Conservation (phyloP, 2,797 vertebrate genomes). For the Apogon hyalosoma region DNA sequence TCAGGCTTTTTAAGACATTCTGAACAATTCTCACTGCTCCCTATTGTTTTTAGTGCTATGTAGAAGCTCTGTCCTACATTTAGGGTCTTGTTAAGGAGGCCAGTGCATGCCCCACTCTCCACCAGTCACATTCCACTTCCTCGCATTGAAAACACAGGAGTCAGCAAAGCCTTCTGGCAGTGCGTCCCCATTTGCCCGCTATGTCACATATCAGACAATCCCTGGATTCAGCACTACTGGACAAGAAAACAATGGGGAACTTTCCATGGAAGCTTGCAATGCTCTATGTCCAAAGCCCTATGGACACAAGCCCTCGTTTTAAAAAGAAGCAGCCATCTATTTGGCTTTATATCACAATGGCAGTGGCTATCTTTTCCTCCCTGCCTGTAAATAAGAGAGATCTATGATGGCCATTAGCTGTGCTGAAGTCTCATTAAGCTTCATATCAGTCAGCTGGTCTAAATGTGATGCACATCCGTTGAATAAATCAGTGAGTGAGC, state of each 20-base stretch:
- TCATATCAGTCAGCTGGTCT: conserved; percentile 57
- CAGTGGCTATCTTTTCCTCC: conserved; percentile 39
- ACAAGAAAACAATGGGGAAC: conserved; percentile 82
- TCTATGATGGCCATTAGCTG: conserved; percentile 71
- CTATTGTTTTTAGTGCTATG: conserved; percentile 6
- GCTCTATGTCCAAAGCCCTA: conserved; percentile 59
- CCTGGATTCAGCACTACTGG: conserved; percentile 81
- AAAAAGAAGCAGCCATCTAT: conserved; percentile 54
- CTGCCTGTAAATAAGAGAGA: conserved; percentile 67
- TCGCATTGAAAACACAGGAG: conserved; percentile 56
- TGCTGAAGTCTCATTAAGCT: conserved; percentile 66
- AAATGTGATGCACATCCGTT: conserved; percentile 52
- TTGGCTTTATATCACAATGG: conserved; percentile 55
- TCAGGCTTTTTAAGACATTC: not conserved
- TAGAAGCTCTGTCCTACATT: conserved; percentile 34
- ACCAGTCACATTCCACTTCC: conserved; percentile 73
- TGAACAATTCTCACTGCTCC: not conserved
- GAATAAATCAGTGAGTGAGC: conserved; percentile 63
- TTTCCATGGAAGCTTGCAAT: conserved; percentile 76
- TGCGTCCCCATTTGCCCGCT: conserved; percentile 66
- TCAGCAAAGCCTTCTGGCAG: conserved; percentile 73
- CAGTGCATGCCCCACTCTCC: conserved; percentile 16
- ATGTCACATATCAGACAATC: conserved; percentile 79
- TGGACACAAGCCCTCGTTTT: conserved; percentile 52
- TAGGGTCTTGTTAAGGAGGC: conserved; percentile 39